phyloP scores from a whole-genome alignment of 2,888 invertebrate species.

The Ecliptopera silaceata region DNA sequence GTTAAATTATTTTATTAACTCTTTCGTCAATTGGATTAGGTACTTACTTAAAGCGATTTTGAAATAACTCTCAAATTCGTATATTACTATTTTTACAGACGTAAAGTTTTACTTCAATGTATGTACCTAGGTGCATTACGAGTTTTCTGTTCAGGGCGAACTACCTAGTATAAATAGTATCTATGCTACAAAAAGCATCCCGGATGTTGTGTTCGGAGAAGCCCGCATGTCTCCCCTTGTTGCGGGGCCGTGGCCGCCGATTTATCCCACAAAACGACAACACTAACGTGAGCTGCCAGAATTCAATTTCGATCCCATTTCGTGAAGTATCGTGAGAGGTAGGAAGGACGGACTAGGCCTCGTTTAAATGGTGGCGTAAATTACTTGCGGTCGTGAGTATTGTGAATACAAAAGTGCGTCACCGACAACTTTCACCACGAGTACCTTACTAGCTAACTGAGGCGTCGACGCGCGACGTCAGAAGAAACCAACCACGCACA shows the following conservation, averaged over 20 bases:
- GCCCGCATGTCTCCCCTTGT: conserved; percentile 59
- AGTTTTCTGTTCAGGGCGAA: no score
- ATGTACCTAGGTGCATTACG: no score
- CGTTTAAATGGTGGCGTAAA: conserved; percentile 61
- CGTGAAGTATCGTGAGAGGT: conserved; percentile 45
- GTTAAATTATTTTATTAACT: no score
- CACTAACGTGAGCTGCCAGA: conserved; percentile 50
- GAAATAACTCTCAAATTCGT: no score
- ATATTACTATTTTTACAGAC: no score
- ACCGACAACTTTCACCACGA: conserved; percentile 75
- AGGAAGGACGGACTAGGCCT: conserved; percentile 51
- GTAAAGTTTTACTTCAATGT: no score
- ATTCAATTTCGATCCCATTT: conserved; percentile 48
- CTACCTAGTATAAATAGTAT: conserved; percentile 30
- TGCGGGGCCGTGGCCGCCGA: conserved; percentile 58
- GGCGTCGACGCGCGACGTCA: conserved; percentile 28
- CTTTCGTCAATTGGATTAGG: no score
- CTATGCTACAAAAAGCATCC: conserved; percentile 43
- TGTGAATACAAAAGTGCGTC: conserved; percentile 76
- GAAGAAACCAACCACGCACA: conserved; percentile 25
- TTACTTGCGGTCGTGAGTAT: conserved; percentile 60
- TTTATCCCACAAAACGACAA: conserved; percentile 61
- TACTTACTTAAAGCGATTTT: no score
- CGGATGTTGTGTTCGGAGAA: conserved; percentile 58
- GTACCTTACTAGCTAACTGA: conserved; percentile 31